Evolutionary conservation across 2,113 vertebrate species (phyloP).

Genomic region (Nyctereutes procyonoides): DNA sequence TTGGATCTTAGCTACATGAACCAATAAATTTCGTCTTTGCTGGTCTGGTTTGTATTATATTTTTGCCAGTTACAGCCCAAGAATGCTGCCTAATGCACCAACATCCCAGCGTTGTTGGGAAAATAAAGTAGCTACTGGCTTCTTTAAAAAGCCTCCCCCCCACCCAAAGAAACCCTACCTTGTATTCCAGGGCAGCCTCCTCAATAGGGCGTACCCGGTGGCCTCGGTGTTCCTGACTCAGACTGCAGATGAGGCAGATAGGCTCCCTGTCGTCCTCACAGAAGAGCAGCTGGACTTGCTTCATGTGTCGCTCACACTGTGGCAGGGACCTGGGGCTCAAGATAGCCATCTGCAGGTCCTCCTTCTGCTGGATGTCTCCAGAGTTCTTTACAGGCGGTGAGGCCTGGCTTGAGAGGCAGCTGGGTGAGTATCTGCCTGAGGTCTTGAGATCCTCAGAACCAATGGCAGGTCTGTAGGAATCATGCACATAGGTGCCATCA

Average conservation of each 20-base stretch:
- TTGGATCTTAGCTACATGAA: background rate
- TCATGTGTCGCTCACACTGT: conserved; percentile 73
- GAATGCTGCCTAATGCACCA: background rate
- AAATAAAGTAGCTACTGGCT: background rate
- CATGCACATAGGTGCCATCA: background rate
- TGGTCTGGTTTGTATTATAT: background rate
- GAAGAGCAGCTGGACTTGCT: conserved; percentile 77
- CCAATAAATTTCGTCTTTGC: background rate
- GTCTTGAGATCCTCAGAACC: background rate
- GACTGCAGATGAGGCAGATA: conserved; percentile 83
- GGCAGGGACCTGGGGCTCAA: conserved; percentile 37
- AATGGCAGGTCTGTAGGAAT: background rate
- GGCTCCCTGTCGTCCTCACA: conserved; percentile 80
- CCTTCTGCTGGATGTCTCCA: background rate
- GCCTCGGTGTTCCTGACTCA: conserved; percentile 81
- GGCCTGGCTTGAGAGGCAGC: conserved; percentile 35
- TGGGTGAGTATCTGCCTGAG: background rate
- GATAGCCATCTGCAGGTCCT: background rate
- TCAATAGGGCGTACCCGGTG: conserved; percentile 82
- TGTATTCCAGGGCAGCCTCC: conserved; percentile 79
- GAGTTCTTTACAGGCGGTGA: conserved; percentile 39
- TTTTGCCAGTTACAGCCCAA: background rate
- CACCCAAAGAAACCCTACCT: conserved; percentile 65
- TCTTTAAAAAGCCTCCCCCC: background rate
- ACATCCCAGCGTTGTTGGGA: background rate